A percentile compares a stretch with the other conserved stretches of the same genome.
Evolutionary conservation across 2,113 vertebrate genomes (phyloP).

Genomic region (Myiozetetes cayanensis): DNA sequence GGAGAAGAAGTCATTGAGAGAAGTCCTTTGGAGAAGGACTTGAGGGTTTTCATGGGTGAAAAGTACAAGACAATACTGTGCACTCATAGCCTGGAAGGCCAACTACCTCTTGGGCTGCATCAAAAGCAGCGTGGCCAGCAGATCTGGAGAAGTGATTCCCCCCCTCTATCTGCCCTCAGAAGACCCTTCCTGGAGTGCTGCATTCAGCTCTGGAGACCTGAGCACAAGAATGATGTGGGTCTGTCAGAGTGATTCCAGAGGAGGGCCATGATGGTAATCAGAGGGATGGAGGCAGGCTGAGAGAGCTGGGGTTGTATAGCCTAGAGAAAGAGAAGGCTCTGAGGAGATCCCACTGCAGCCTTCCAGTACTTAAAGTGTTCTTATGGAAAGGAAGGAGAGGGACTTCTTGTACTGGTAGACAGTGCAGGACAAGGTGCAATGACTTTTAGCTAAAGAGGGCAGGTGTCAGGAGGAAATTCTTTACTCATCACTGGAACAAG

Average conservation of each 20-base stretch:
- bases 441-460: not conserved
- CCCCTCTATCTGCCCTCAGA: not conserved
- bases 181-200: not conserved
- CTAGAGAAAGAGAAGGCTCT: not conserved
- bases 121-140: rapidly evolving
- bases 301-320: not conserved
- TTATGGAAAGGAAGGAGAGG: not conserved
- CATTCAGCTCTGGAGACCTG: not conserved
- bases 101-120: not conserved
- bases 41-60: not conserved
- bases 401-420: not conserved
- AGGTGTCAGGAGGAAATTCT: not conserved
- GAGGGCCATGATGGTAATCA: not conserved
- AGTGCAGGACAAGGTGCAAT: not conserved
- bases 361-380: not conserved
- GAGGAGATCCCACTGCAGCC: not conserved
- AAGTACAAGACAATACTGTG: not conserved
- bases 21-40: not conserved
- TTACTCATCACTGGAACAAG: not conserved
- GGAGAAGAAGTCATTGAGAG: not conserved
- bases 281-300: not conserved
- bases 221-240: not conserved
- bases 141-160: not conserved
- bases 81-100: not conserved
- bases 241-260: not conserved